Base-by-base conservation (phyloP, 2,888 invertebrate genomes). In the Atethmia centrago region DNA sequence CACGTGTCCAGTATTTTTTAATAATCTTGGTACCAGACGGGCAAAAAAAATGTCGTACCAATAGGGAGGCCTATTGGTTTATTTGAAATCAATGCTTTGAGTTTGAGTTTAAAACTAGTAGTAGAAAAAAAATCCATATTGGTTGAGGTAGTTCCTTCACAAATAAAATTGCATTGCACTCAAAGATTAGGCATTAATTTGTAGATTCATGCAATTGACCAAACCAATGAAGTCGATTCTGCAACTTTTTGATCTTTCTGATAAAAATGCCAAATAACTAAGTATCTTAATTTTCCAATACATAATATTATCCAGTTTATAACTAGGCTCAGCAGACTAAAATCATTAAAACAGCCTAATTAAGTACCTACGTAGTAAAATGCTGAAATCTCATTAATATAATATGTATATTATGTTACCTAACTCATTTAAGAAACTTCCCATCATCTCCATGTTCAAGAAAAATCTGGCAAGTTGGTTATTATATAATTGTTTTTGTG, bases 311-410 rank as follows among this genome's bases (percentile, higher is more conserved):
- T 61, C 45, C 14, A 5, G 49, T 25, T 2, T 10, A 1, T 25
- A 25, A 51, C 36, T 21, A 51, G 14, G 16, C n/a, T 45, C 14
- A 61, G 3, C 21, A 45, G 40, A 49, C 31, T 45, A 58, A 0
- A 67, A 76, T 68, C 31, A 65, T 58, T 58, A 74, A 36, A 64
- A 58, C 42, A 31, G 25, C 16, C 12, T 36, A 42, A 58, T 58
- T 25, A 58, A 65, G 28, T 45, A 49, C 42, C 49, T 55, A 36
- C 16, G 19, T 21, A n/a, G n/a, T 65, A 51, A 62, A 72, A 79
- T 65, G 45, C 9, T 47, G 36, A 61, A 63, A 81, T 61, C 56
- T 72, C 62, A 67, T 72, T 61, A 65, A 49, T 79, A 25, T 47
- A 59, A 36, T 36, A 36, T 36, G 36, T 36, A 36, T 36, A 36